Percentiles rank a stretch among this genome's conserved stretches.
Evolutionary conservation across 1,140 invertebrate genomes (phyloP).

Genomic region (Pteromalus puparum): DNA sequence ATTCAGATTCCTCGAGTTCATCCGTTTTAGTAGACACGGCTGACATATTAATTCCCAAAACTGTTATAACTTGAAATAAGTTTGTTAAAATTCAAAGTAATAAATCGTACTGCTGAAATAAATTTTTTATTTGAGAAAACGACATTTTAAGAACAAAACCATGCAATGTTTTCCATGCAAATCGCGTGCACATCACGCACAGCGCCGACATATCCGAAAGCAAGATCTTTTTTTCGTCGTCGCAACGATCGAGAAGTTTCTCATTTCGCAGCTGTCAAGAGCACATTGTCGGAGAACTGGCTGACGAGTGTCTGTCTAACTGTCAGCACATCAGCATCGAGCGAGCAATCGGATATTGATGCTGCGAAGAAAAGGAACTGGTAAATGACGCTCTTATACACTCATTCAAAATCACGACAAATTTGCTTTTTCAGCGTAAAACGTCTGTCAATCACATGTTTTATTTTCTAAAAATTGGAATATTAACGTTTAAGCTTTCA

Average conservation of each 20-base stretch:
- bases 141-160: background rate
- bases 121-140: too few species aligned
- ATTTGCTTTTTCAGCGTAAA: background rate
- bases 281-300: constrained; percentile 54
- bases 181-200: background rate
- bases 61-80: too few species aligned
- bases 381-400: background rate
- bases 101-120: too few species aligned
- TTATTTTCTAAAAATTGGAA: too few species aligned
- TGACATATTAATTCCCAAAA: background rate
- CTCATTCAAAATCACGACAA: background rate
- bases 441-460: too few species aligned
- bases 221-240: constrained; percentile 52
- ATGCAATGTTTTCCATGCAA: background rate
- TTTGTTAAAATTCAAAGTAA: too few species aligned
- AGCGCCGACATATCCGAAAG: constrained; percentile 19
- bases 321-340: constrained; percentile 47
- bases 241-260: constrained; percentile 55
- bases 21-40: background rate
- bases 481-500: too few species aligned
- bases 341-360: constrained; percentile 33
- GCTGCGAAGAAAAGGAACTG: background rate
- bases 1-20: background rate
- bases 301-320: constrained; percentile 53
- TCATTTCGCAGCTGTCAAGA: constrained; percentile 58